Base-by-base conservation (phyloP, 1,140 invertebrate species). In the Platyscapa corneri region DNA sequence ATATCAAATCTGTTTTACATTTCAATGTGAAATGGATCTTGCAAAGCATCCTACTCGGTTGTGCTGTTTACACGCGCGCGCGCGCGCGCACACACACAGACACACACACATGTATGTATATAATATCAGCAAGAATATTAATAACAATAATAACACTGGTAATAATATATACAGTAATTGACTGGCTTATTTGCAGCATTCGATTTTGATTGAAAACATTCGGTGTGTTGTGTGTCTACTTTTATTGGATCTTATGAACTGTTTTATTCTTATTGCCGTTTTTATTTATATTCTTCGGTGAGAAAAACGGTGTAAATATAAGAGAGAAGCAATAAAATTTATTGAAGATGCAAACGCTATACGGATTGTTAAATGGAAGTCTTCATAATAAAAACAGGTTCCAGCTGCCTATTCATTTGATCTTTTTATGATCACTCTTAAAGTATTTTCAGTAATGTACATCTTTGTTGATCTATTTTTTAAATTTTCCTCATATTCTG, bases 241-340 rank as follows among this genome's bases (percentile, higher is more conserved):
- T 60, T 70, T 39, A 70, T 70, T 18, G 34, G 1, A 20, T 39
- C 3, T 37, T 37, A 70, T 70, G 34, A 37, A 70, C 20, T 37
- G 67, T n/a, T 37, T 70, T 20, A 70, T 70, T 70, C 23, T 70
- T 39, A 70, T 70, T 39, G 34, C 34, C 14, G 18, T 70, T 70
- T 70, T 34, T 67, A 20, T 70, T 70, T 70, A 70, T 70, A 70
- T 70, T 23, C 16, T 70, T 70, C 34, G 16, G 12, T 23, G 34
- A 23, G 67, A 39, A 70, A 70, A 70, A 70, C 32, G 67, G 67
- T 70, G 34, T 70, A 37, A 70, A 70, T 70, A 34, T 37, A 37
- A 70, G 20, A 70, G 16, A 37, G 32, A 30, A 70, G 6, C 16
- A 70, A 34, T 37, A 39, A 70, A 70, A 70, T 70, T 37, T 70